Evolutionary conservation across 2,888 invertebrate species (phyloP), one percentile per base, ranked within the genome.

Genomic region (Selenia dentaria): DNA sequence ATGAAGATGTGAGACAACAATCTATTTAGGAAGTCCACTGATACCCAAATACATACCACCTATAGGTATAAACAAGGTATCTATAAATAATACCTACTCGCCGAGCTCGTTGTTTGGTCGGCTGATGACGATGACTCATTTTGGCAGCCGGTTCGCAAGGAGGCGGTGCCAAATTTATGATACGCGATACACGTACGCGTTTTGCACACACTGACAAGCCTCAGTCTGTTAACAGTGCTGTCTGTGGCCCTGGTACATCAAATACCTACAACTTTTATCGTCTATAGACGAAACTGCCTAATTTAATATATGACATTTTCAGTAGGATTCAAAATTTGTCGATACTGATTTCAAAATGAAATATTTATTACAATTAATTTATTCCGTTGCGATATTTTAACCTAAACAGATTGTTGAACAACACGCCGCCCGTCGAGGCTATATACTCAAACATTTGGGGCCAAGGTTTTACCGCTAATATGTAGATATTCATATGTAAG

Each of bases 401-500:
- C 70, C 67, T 67, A 76, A 79, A 83, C 77, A 79, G 77, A 77
- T 77, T 75, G 77, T 82, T 78, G 47, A 81, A 77, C 76, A 77
- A 77, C 75, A 70, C 67, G 63, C 67, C 65, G 16, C 8, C 22
- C 22, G 63, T 45, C 83, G 83, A 86, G 85, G 87, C 75, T 81
- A 78, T 4, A n/a, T n/a, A n/a, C 64, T 59, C 61, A 68, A 71
- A 31, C 73, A 77, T 85, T 87, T 87, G 81, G 71, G 87, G 88
- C 86, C 89, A 88, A 88, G 89, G 89, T 70, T 76, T 73, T 60
- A 66, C 65, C 70, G 76, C 79, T 84, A 82, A 84, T 80, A 83
- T 76, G 69, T 74, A 75, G 69, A 80, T 78, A 77, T 77, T 79
- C 75, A 76, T 79, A 74, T 74, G 68, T 69, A 67, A 74, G 74